Conservation (phyloP, 2,888 invertebrate species). For the Tenthredo amoena region DNA sequence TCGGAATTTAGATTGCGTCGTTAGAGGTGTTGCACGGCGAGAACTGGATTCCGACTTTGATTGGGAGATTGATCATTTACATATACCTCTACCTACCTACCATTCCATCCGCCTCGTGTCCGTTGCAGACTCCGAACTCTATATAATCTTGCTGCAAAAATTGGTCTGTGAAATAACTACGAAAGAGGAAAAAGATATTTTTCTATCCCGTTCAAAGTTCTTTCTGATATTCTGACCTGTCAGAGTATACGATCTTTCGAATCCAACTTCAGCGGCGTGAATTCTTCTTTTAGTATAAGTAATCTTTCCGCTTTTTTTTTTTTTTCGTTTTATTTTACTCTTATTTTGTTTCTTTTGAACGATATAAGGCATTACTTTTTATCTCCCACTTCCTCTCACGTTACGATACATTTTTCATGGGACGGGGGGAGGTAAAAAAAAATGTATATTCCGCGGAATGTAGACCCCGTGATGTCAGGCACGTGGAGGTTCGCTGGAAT, state of each 20-base stretch:
- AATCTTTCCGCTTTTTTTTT: background rate
- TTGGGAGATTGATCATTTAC: conserved; percentile 68
- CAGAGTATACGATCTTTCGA: background rate
- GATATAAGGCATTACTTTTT: background rate
- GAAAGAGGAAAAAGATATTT: background rate
- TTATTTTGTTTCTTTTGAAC: background rate
- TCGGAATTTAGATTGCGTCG: conserved; percentile 72
- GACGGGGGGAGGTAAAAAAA: background rate
- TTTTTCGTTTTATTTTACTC: background rate
- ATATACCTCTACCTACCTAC: conserved; percentile 54
- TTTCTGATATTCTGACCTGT: background rate
- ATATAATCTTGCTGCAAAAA: background rate
- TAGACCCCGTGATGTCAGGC: conserved; percentile 1
- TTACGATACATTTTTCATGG: conserved; percentile 18
- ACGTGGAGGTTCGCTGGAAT: conserved; percentile 22
- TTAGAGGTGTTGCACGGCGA: conserved; percentile 61
- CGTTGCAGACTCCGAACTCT: background rate
- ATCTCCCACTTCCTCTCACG: background rate
- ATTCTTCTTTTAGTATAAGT: background rate
- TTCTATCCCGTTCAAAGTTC: background rate
- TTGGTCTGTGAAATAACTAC: background rate
- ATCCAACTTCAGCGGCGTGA: background rate
- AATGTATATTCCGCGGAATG: background rate
- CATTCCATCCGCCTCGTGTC: background rate
- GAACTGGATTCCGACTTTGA: conserved; percentile 65